Percentiles rank a stretch among this genome's conserved stretches.
phyloP scores from a whole-genome alignment of 2,797 vertebrate species.

The Typhlichthys subterraneus region DNA sequence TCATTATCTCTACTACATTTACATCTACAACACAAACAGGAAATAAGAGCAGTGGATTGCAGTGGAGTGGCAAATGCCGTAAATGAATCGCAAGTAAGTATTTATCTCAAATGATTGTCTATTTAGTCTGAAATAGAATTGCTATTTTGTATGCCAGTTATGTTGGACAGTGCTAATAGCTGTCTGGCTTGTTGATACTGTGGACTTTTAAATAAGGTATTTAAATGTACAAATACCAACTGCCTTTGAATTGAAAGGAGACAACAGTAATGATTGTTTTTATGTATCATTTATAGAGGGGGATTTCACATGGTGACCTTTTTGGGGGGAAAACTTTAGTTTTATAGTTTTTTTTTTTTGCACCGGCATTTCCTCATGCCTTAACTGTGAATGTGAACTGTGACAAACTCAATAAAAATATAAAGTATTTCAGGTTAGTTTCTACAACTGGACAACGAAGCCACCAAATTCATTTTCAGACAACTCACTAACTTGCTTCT shows the following conservation, averaged over 20 bases:
- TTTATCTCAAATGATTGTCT: background rate
- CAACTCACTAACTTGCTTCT: too few relatives aligned
- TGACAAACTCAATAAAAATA: slow-evolving; percentile 60
- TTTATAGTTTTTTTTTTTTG: slow-evolving; percentile 33
- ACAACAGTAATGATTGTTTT: slow-evolving; percentile 13
- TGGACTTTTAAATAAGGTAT: too few relatives aligned
- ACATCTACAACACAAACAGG: background rate
- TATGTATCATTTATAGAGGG: slow-evolving; percentile 23
- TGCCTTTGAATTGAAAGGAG: background rate
- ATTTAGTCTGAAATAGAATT: background rate
- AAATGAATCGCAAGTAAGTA: background rate
- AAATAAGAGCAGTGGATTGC: background rate
- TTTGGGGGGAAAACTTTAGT: background rate
- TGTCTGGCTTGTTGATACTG: too few relatives aligned
- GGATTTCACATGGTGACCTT: slow-evolving; percentile 18
- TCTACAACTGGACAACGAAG: too few relatives aligned
- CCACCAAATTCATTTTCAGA: too few relatives aligned
- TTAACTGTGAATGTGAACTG: slow-evolving; percentile 69
- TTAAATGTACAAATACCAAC: background rate
- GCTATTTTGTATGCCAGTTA: background rate
- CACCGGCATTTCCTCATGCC: slow-evolving; percentile 55
- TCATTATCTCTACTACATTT: too few relatives aligned
- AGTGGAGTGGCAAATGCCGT: background rate
- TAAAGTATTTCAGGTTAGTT: slow-evolving; percentile 22
- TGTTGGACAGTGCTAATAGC: too few relatives aligned